Evolutionary conservation across 2,888 invertebrate genomes (phyloP), one percentile per base, ranked within the genome.

Genomic region (Habrosyne pyritoides): DNA sequence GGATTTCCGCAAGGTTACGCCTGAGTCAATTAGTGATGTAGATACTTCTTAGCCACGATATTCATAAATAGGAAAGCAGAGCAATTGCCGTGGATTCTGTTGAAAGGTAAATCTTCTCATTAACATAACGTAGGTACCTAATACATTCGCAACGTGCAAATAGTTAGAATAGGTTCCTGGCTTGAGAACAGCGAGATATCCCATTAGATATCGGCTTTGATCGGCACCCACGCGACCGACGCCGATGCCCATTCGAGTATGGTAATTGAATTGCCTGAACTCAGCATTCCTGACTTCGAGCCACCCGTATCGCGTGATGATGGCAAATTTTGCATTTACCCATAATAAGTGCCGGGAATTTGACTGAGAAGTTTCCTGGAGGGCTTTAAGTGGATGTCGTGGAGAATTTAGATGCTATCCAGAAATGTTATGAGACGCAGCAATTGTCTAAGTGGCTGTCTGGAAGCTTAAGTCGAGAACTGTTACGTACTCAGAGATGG

Each of bases 221-320:
- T 2, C 18, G 42, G 2, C 18, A 8, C 42, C 18, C 14, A 7
- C 42, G 18, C 42, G 8, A 8, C 10, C 42, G n/a, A 0, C n/a
- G 18, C 18, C 18, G 42, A 42, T 42, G 42, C 42, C 42, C 18
- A 42, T 42, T 42, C 42, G 42, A 42, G 42, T 42, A 42, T 42
- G 42, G 42, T 42, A 42, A 42, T 42, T 42, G 42, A 42, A 42
- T 42, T 42, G 42, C 42, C 42, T 42, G 42, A 42, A 42, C 42
- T 12, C 42, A 18, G 8, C 42, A 42, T 42, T 42, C 42, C 42
- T 42, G 18, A 42, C 42, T 36, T 6, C n/a, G 6, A 42, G 42
- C 42, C 42, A 42, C 42, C 42, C 42, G 42, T 42, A 42, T 42
- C 42, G 42, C 42, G 42, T 42, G 42, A 42, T 42, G 42, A 18